Evolutionary conservation across 2,888 invertebrate genomes (phyloP).

Genomic region (Apodemia duryi): DNA sequence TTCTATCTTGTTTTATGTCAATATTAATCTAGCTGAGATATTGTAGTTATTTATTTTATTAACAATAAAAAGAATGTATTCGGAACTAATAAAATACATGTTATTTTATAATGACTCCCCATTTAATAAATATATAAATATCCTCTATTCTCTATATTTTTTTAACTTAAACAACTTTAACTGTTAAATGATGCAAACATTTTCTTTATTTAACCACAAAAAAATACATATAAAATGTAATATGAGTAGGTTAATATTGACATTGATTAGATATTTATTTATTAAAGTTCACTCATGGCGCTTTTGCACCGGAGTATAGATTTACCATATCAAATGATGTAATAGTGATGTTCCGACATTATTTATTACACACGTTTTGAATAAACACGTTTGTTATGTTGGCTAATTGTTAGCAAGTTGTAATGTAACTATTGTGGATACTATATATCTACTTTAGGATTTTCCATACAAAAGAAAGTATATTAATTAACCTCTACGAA

Average conservation of each 20-base stretch:
- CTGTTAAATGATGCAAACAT: neutral
- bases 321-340: slow-evolving; percentile 2
- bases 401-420: slow-evolving; percentile 11
- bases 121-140: no score
- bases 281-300: slow-evolving; percentile 1
- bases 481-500: no score
- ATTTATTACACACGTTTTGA: neutral
- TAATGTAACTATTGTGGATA: neutral
- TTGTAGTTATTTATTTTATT: neutral
- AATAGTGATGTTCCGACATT: slow-evolving; percentile 1
- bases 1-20: slow-evolving; percentile 3
- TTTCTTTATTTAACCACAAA: neutral
- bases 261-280: neutral
- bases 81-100: neutral
- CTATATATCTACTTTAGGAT: no score
- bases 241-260: slow-evolving; percentile 2
- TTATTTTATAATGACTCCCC: neutral
- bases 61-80: neutral
- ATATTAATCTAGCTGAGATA: neutral
- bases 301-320: slow-evolving; percentile 7
- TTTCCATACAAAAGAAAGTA: no score
- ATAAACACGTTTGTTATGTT: neutral
- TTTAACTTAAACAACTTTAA: no score
- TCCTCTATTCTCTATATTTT: no score
- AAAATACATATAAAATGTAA: neutral